Evolutionary conservation across 2,888 invertebrate species (phyloP), one percentile per base, ranked within the genome.

Genomic region (Chalcis sispes): DNA sequence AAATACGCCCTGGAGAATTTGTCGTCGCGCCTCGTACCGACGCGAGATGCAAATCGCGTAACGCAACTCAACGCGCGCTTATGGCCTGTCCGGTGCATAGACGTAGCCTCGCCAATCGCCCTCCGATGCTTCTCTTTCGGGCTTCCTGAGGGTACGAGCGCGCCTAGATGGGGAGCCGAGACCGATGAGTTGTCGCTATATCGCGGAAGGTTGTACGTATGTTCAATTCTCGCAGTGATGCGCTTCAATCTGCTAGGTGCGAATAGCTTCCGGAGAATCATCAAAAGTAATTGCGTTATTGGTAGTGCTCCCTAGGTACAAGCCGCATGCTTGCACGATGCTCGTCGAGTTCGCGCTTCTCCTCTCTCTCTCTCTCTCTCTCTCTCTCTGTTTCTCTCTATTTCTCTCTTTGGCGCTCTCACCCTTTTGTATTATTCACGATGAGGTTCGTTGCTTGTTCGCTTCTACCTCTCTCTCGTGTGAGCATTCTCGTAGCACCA

Each of bases 281-380:
- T 83, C 81, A 79, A 82, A 82, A 83, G 82, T 84, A 83, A 86
- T 85, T 83, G 81, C 83, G 72, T 84, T 83, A 83, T 83, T 79
- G 81, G 80, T 79, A 32, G 58, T 52, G 59, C 27, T 56, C 50
- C 42, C 42, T 27, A 48, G 58, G 32, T 13, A 46, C 40, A 13
- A 8, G 18, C 23, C 48, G 46, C 46, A 7, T 2, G 20, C n/a
- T 29, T 20, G 20, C 36, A n/a, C 4, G n/a, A 20, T 20, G 13
- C 15, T 15, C 25, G 5, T 1, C n/a, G 56, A 32, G 29, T 42
- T 42, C 2, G 15, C 36, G 7, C 32, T 40, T 23, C 15, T 40
- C 15, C 25, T 25, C 4, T 29, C 25, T 25, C 25, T 66, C 36
- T 27, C 27, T 10, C 50, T 48, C 5, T 18, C n/a, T 48, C 42